Evolutionary conservation across 2,113 vertebrate genomes (phyloP).

Genomic region (Piaya cayana): DNA sequence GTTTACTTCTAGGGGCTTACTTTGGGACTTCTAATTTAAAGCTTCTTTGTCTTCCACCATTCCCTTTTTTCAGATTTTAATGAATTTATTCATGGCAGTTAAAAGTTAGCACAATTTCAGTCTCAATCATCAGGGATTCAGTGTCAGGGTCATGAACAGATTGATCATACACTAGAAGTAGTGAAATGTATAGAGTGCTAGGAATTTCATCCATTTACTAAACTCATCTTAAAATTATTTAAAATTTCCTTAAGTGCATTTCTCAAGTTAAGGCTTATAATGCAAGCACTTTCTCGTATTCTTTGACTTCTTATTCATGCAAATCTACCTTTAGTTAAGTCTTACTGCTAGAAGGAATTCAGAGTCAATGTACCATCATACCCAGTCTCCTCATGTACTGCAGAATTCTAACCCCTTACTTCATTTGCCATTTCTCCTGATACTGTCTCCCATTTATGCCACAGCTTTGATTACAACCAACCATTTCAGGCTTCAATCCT

Average conservation of each 20-base stretch:
- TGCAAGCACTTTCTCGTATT: background rate
- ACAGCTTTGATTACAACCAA: background rate
- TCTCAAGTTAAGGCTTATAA: background rate
- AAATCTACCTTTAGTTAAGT: background rate
- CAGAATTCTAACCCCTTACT: background rate
- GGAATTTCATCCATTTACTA: background rate
- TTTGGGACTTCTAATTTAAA: background rate
- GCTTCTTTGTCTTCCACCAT: background rate
- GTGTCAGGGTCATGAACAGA: accelerated
- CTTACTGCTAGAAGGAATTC: background rate
- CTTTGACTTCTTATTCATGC: background rate
- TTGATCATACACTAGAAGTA: background rate
- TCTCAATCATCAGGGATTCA: background rate
- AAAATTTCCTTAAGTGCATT: background rate
- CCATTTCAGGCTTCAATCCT: background rate
- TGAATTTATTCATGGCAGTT: background rate
- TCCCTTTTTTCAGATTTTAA: background rate
- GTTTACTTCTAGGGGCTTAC: background rate
- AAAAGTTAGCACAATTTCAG: background rate
- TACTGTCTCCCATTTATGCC: background rate
- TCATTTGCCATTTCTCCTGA: background rate
- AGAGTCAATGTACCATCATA: background rate
- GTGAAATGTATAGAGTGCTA: background rate
- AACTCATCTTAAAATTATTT: background rate
- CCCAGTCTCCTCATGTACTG: background rate